A percentile compares a stretch with the other conserved stretches of the same genome.
Evolutionary conservation across 2,113 vertebrate genomes (phyloP).

Genomic region (Bagarius yarrelli): DNA sequence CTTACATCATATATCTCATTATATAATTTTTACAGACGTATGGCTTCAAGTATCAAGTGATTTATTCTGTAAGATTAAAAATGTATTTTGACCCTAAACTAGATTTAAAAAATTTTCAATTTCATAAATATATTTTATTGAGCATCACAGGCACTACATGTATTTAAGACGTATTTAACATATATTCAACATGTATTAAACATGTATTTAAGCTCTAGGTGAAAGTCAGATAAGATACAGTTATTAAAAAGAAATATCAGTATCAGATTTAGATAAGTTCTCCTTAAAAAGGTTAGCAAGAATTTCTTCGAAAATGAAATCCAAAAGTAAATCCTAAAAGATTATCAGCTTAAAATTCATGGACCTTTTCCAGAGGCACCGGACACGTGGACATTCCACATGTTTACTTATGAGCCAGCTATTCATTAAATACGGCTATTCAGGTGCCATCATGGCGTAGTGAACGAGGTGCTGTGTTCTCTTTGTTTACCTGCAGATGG

Average conservation of each 20-base stretch:
- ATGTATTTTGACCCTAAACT: no score
- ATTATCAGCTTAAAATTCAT: conserved; percentile 35
- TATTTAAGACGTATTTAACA: no score
- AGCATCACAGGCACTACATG: no score
- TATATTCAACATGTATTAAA: no score
- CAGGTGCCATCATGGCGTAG: not conserved
- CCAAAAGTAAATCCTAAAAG: conserved; percentile 1
- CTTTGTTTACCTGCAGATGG: conserved; percentile 65
- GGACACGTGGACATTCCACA: conserved; percentile 1
- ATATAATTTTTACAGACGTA: not conserved
- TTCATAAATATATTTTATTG: no score
- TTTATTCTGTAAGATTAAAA: no score
- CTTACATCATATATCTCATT: not conserved
- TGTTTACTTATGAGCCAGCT: conserved; percentile 27
- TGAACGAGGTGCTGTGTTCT: not conserved
- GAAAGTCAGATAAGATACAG: not conserved
- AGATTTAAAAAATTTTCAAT: no score
- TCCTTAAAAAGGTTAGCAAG: not conserved
- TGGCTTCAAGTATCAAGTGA: no score
- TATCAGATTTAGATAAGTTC: not conserved
- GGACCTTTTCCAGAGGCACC: not conserved
- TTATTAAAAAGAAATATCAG: no score
- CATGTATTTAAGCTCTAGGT: not conserved
- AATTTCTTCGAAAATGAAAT: conserved; percentile 20
- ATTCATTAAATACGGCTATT: not conserved